These are phyloP conservation scores for Lasioglossum leucozonium DNA, from an alignment of 2,888 invertebrate genomes.

Conservation along the genomic window DNA sequence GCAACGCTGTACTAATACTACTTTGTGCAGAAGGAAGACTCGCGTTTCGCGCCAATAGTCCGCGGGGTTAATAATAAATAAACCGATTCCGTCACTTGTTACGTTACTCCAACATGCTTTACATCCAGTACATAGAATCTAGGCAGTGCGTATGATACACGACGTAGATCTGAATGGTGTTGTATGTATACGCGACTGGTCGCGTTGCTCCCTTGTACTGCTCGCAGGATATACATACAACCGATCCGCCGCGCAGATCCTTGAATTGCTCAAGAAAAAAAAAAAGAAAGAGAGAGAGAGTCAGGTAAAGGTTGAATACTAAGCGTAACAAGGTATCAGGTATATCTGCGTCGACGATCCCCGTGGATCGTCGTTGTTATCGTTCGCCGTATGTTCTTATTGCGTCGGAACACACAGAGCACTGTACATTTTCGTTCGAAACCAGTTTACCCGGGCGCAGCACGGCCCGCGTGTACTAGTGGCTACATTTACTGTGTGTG, in stretches of 20 bases:
- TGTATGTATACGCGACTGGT: slow-evolving; percentile 49
- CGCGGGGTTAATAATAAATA: slow-evolving; percentile 71
- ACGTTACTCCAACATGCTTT: slow-evolving; percentile 49
- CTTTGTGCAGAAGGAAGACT: slow-evolving; percentile 30
- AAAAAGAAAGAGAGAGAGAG: slow-evolving; percentile 49
- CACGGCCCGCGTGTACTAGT: slow-evolving; percentile 41
- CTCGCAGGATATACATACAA: slow-evolving; percentile 6
- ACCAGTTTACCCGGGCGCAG: slow-evolving; percentile 30
- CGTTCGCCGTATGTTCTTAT: slow-evolving; percentile 11
- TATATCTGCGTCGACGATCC: slow-evolving; percentile 1
- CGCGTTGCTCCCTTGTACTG: slow-evolving; percentile 26
- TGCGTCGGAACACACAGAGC: slow-evolving; percentile 5
- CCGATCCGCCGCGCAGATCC: slow-evolving; percentile 37
- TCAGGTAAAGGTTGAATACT: slow-evolving; percentile 28
- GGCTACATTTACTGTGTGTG: slow-evolving; percentile 34
- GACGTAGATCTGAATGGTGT: slow-evolving; percentile 44
- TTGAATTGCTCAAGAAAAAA: slow-evolving; percentile 56
- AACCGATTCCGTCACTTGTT: slow-evolving; percentile 51
- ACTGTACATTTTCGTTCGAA: slow-evolving; percentile 6
- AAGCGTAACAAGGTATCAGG: not conserved
- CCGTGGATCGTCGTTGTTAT: not conserved
- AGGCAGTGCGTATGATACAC: slow-evolving; percentile 55
- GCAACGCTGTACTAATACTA: slow-evolving; percentile 33
- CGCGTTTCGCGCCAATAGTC: slow-evolving; percentile 63
- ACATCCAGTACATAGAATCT: slow-evolving; percentile 56